Percentiles rank a stretch among this genome's conserved stretches.
phyloP scores from a whole-genome alignment of 2,888 invertebrate genomes.

The Monopis laevigella region DNA sequence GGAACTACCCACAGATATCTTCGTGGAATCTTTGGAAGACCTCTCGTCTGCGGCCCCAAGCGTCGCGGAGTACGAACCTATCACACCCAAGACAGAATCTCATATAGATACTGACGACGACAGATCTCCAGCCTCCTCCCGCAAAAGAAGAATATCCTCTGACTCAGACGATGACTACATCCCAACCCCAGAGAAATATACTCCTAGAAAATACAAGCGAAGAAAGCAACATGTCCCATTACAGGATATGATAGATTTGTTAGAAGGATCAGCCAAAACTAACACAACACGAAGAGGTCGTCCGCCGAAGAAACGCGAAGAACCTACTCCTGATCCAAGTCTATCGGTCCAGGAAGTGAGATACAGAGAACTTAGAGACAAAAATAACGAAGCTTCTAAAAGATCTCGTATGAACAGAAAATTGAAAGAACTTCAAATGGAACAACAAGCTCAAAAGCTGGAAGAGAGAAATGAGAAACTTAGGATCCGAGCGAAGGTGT shows the following conservation, averaged over 20 bases:
- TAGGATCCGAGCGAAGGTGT: slow-evolving; percentile 70
- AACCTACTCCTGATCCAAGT: slow-evolving; percentile 47
- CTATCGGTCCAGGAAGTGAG: slow-evolving; percentile 53
- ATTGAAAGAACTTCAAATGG: slow-evolving; percentile 64
- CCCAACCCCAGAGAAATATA: slow-evolving; percentile 29
- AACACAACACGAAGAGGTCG: slow-evolving; percentile 58
- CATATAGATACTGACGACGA: slow-evolving; percentile 47
- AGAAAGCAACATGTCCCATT: slow-evolving; percentile 48
- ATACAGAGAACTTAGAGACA: slow-evolving; percentile 76
- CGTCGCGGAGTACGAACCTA: slow-evolving; percentile 40
- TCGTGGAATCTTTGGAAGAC: too few species aligned
- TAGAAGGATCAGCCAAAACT: slow-evolving; percentile 45
- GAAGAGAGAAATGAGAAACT: slow-evolving; percentile 72
- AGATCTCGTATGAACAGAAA: slow-evolving; percentile 78
- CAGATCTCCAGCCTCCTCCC: slow-evolving; percentile 27
- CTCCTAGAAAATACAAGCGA: slow-evolving; percentile 39
- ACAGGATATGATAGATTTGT: slow-evolving; percentile 48
- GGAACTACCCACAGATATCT: background rate
- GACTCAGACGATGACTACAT: slow-evolving; percentile 56
- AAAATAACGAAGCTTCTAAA: slow-evolving; percentile 82
- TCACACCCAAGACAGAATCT: slow-evolving; percentile 53
- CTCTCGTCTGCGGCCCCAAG: background rate
- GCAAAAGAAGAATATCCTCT: slow-evolving; percentile 36
- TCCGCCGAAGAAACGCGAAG: slow-evolving; percentile 60
- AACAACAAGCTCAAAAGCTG: slow-evolving; percentile 59